Conservation (phyloP, 2,888 invertebrate species). For the Drosophila neonasuta region DNA sequence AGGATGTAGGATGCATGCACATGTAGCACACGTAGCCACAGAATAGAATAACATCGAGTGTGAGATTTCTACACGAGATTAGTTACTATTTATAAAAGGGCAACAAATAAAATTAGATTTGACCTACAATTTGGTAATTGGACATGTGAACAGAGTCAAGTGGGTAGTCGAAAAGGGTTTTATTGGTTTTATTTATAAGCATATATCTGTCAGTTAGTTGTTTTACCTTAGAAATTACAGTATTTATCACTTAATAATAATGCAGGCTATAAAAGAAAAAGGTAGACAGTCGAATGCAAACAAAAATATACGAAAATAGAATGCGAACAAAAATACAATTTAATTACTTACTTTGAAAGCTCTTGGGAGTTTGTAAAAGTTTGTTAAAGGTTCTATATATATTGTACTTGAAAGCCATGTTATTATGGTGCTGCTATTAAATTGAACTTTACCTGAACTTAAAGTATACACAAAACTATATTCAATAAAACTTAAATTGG, state of each 20-base stretch:
- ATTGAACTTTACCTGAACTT: no score
- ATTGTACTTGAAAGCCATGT: no score
- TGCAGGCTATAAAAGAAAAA: not conserved
- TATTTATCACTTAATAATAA: not conserved
- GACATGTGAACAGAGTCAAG: not conserved
- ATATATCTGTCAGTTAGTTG: not conserved
- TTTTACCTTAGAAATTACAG: not conserved
- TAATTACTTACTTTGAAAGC: no score
- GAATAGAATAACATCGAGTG: not conserved
- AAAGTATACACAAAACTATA: no score
- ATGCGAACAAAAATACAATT: no score
- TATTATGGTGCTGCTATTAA: no score
- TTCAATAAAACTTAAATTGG: no score
- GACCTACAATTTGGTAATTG: conserved; percentile 17
- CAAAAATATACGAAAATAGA: no score
- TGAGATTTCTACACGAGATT: conserved; percentile 19
- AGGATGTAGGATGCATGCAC: not conserved
- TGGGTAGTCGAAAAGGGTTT: not conserved
- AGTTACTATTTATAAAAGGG: conserved; percentile 34
- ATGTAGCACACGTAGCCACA: not conserved
- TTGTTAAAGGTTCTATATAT: no score
- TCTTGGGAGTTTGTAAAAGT: no score
- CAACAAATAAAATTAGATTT: conserved; percentile 28
- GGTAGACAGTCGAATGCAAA: no score
- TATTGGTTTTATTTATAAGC: not conserved